These are phyloP conservation scores for Dicentrarchus labrax DNA, from an alignment of 2,113 vertebrate genomes.

Conservation along the genomic window DNA sequence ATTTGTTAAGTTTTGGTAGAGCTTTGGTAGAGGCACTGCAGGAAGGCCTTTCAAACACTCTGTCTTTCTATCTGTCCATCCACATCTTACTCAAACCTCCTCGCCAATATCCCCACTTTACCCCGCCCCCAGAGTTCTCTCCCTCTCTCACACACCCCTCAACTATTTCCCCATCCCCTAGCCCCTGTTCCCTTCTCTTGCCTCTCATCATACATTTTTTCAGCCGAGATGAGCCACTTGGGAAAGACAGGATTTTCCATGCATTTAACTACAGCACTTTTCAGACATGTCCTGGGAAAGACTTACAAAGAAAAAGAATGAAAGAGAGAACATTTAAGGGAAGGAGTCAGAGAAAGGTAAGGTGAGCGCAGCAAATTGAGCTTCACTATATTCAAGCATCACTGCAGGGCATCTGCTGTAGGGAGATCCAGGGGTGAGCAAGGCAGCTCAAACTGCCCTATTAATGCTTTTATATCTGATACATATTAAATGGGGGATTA, in stretches of 20 bases:
- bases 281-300: conserved; percentile 54
- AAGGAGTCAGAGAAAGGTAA: conserved; percentile 13
- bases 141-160: conserved; percentile 45
- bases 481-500: conserved; percentile 79
- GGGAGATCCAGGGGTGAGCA: conserved; percentile 28
- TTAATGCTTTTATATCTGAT: conserved; percentile 77
- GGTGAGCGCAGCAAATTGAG: conserved; percentile 30
- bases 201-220: conserved; percentile 60
- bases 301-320: conserved; percentile 29
- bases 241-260: conserved; percentile 74
- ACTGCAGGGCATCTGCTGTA: conserved; percentile 49
- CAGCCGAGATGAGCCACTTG: conserved; percentile 71
- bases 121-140: conserved; percentile 18
- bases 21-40: neutral
- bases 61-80: conserved; percentile 40
- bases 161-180: conserved; percentile 63
- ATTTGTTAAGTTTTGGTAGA: neutral
- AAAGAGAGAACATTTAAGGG: neutral
- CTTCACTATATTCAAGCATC: conserved; percentile 45
- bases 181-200: conserved; percentile 46
- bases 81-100: conserved; percentile 52
- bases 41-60: conserved; percentile 10
- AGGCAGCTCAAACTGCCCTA: conserved; percentile 42
- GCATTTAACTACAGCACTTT: conserved; percentile 70
- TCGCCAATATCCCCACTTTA: conserved; percentile 49